A percentile compares a stretch with the other conserved stretches of the same genome.
Evolutionary conservation across 2,888 invertebrate species (phyloP).

Genomic region (Tryphoninae sp.): DNA sequence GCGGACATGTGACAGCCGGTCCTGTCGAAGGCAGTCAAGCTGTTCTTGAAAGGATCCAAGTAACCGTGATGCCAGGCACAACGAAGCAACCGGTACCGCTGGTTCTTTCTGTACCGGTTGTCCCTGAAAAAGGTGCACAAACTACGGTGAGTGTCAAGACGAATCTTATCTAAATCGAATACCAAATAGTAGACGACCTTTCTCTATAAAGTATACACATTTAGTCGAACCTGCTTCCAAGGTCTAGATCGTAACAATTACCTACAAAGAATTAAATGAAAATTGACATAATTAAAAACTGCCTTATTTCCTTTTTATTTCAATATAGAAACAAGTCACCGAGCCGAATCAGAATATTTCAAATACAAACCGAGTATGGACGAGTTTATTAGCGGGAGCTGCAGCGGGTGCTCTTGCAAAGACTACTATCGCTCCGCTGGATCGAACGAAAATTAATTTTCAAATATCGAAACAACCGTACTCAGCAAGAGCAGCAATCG

Average conservation of each 20-base stretch:
- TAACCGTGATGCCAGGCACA: conserved; percentile 66
- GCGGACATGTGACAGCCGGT: conserved; percentile 68
- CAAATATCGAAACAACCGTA: conserved; percentile 92
- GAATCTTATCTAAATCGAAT: conserved; percentile 37
- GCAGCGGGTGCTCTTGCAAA: conserved; percentile 97
- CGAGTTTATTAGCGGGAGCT: conserved; percentile 95
- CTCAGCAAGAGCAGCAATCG: conserved; percentile 87
- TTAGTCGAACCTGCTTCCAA: not conserved
- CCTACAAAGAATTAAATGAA: not conserved
- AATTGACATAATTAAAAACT: not conserved
- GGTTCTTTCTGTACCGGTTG: conserved; percentile 27
- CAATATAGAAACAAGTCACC: not conserved
- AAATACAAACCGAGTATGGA: conserved; percentile 86
- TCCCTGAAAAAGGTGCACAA: conserved; percentile 59
- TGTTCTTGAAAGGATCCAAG: conserved; percentile 68
- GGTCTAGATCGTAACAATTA: too few species aligned
- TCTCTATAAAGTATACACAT: not conserved
- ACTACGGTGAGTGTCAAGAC: conserved; percentile 59
- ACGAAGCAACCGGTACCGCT: conserved; percentile 57
- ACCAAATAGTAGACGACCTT: not conserved
- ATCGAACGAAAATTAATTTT: conserved; percentile 99
- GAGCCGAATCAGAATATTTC: conserved; percentile 67
- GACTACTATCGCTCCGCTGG: conserved; percentile 97
- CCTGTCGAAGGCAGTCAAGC: conserved; percentile 68
- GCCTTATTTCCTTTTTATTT: conserved; percentile 2